phyloP scores from a whole-genome alignment of 2,113 vertebrate species.

The Amphiprion ocellaris region DNA sequence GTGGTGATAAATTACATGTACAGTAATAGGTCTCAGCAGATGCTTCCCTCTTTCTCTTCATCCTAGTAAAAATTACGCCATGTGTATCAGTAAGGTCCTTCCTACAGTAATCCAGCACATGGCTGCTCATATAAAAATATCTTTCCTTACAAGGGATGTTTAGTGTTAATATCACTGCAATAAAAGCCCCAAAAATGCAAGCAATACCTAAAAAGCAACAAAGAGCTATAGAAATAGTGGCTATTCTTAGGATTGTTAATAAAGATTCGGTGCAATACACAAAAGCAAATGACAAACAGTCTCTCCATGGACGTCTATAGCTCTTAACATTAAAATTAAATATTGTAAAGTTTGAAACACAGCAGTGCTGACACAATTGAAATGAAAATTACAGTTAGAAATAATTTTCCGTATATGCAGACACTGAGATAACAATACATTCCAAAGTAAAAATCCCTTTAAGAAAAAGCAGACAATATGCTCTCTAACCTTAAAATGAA shows the following conservation, averaged over 20 bases:
- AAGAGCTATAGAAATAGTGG: neutral
- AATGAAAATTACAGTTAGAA: too few species aligned
- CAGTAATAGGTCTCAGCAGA: slow-evolving; percentile 17
- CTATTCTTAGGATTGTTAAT: neutral
- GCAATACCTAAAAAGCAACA: slow-evolving; percentile 8
- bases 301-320: too few species aligned
- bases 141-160: neutral
- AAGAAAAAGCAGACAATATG: too few species aligned
- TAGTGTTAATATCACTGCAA: neutral
- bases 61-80: neutral
- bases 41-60: neutral
- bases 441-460: too few species aligned
- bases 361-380: too few species aligned
- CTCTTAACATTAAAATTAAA: too few species aligned
- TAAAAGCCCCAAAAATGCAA: neutral
- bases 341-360: too few species aligned
- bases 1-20: slow-evolving; percentile 11
- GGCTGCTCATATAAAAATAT: slow-evolving; percentile 30
- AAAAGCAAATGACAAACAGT: too few species aligned
- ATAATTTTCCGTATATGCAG: too few species aligned
- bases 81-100: neutral
- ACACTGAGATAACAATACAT: too few species aligned
- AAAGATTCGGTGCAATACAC: neutral
- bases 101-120: slow-evolving; percentile 48
- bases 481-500: too few species aligned